Evolutionary conservation across 2,113 vertebrate species (phyloP).

Genomic region (Lathamus discolor): DNA sequence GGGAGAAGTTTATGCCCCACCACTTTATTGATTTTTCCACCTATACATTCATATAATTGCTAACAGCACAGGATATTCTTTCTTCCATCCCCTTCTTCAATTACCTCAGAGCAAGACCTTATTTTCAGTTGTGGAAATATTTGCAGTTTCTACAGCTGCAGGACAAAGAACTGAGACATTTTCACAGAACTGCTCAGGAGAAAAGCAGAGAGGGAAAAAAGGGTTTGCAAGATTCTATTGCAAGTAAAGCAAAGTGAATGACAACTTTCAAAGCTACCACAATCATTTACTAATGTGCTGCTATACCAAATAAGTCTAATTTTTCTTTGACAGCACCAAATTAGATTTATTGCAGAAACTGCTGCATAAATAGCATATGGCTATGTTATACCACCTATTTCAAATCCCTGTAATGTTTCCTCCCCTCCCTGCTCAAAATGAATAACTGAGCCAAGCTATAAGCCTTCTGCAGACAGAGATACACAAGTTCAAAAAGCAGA

Average conservation of each 20-base stretch:
- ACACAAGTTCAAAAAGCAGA: slow-evolving; percentile 70
- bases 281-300: slow-evolving; percentile 80
- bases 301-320: slow-evolving; percentile 81
- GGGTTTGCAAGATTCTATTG: slow-evolving; percentile 47
- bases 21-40: slow-evolving; percentile 30
- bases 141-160: slow-evolving; percentile 60
- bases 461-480: slow-evolving; percentile 65
- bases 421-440: slow-evolving; percentile 68
- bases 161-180: slow-evolving; percentile 73
- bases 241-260: slow-evolving; percentile 72
- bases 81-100: slow-evolving; percentile 30
- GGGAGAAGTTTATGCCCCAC: background rate
- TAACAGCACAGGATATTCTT: slow-evolving; percentile 52
- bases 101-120: slow-evolving; percentile 61
- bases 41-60: background rate
- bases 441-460: slow-evolving; percentile 75
- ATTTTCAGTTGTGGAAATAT: slow-evolving; percentile 63
- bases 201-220: background rate
- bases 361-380: slow-evolving; percentile 84
- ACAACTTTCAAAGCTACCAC: slow-evolving; percentile 77
- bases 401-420: slow-evolving; percentile 72
- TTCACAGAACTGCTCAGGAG: slow-evolving; percentile 44
- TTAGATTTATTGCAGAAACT: slow-evolving; percentile 84
- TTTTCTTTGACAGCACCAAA: slow-evolving; percentile 81
- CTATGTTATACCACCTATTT: slow-evolving; percentile 81